phyloP scores from a whole-genome alignment of 2,888 invertebrate genomes.

The Steromphala cineraria region DNA sequence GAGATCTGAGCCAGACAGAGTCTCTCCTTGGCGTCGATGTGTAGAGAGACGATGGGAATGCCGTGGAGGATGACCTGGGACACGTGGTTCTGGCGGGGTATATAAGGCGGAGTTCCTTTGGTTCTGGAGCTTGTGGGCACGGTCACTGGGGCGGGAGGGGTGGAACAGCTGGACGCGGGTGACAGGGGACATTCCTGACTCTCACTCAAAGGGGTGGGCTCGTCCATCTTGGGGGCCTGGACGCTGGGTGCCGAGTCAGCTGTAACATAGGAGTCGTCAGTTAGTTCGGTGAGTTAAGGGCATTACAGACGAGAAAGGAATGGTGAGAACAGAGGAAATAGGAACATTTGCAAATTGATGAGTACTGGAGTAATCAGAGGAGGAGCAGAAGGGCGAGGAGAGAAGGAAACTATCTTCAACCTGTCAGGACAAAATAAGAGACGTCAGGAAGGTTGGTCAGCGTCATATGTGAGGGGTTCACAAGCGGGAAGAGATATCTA shows the following conservation, averaged over 20 bases:
- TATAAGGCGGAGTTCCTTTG: not conserved
- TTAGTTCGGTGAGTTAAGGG: not conserved
- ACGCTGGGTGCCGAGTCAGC: not conserved
- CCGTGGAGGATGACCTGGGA: slow-evolving; percentile 90
- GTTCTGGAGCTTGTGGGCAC: not conserved
- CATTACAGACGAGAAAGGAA: not conserved
- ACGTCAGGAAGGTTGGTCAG: too few species aligned
- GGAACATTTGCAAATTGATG: too few species aligned
- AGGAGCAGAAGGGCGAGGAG: too few species aligned
- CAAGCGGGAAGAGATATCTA: too few species aligned
- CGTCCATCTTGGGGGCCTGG: not conserved
- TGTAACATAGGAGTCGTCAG: not conserved
- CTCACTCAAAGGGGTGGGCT: not conserved
- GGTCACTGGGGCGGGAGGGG: not conserved
- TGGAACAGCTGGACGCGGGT: not conserved
- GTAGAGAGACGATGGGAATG: slow-evolving; percentile 93
- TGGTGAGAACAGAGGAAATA: too few species aligned
- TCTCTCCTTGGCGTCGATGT: slow-evolving; percentile 93
- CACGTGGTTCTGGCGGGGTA: slow-evolving; percentile 77
- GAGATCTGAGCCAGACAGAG: slow-evolving; percentile 97
- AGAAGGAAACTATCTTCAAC: too few species aligned
- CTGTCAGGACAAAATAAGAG: too few species aligned
- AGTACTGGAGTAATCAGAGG: too few species aligned
- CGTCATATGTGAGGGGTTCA: too few species aligned
- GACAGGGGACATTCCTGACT: not conserved